A percentile compares a stretch with the other conserved stretches of the same genome.
Evolutionary conservation across 2,888 invertebrate species (phyloP).

Genomic region (Pedicia rivosa): DNA sequence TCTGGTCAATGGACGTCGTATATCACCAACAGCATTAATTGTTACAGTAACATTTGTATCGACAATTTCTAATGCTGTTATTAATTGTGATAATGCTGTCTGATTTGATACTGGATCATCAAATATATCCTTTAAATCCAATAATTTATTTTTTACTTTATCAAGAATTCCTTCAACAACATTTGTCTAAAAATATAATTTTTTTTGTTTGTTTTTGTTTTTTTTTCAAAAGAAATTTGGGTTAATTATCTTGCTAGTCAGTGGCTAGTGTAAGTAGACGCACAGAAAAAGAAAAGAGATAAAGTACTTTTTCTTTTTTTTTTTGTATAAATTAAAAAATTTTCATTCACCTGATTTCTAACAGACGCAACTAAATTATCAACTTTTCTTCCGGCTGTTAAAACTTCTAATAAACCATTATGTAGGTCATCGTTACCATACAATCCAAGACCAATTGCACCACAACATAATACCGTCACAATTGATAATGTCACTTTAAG

Average conservation of each 20-base stretch:
- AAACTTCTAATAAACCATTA: slow-evolving; percentile 70
- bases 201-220: no score
- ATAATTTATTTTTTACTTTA: slow-evolving; percentile 51
- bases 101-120: slow-evolving; percentile 64
- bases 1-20: slow-evolving; percentile 51
- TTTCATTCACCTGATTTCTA: slow-evolving; percentile 41
- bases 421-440: slow-evolving; percentile 93
- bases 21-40: slow-evolving; percentile 58
- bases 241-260: no score
- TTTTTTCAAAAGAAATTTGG: no score
- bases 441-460: slow-evolving; percentile 70
- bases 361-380: slow-evolving; percentile 65
- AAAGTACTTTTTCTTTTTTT: no score
- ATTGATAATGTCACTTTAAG: slow-evolving; percentile 66
- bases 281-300: no score
- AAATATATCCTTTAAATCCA: slow-evolving; percentile 56
- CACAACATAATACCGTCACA: slow-evolving; percentile 75
- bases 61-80: slow-evolving; percentile 51
- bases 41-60: slow-evolving; percentile 60
- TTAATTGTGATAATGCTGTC: slow-evolving; percentile 53
- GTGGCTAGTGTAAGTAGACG: no score
- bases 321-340: no score
- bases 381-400: slow-evolving; percentile 64
- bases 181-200: slow-evolving; percentile 34
- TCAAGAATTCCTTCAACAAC: slow-evolving; percentile 59